Evolutionary conservation across 1,140 invertebrate genomes (phyloP), one percentile per base, ranked within the genome.

Genomic region (Drosophila sturtevanti): DNA sequence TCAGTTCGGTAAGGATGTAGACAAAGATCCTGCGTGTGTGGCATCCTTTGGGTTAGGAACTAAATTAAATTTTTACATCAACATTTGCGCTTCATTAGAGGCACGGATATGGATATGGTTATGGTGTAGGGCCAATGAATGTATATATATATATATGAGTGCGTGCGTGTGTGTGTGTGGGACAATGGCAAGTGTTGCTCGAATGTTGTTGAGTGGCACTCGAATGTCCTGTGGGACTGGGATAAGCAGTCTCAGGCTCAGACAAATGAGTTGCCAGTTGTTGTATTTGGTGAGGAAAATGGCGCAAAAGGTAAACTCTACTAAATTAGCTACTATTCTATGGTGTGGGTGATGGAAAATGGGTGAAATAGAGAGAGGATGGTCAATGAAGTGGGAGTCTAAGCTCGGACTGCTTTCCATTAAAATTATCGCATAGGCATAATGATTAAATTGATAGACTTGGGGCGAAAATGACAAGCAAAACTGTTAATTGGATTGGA

Each of bases 11-110:
- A 58, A 48, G 72, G 72, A 58, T 59, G 14, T 21, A 38, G 14
- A 48, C 41, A 59, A 21, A 59, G 21, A 62, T 44, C 14, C 41
- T 75, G 71, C 74, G 77, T 85, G 80, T 85, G 81, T 67, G 69
- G 71, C 44, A 41, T 64, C 60, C 67, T 62, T 72, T 74, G 78
- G 73, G 68, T 81, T 76, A 41, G 78, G 79, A 86, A 87, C 82
- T 87, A 86, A 86, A 86, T 86, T 86, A 86, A 86, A 86, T 86
- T 86, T 86, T 87, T 86, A 86, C 84, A 87, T 81, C 82, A 86
- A 82, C 82, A 86, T 86, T 86, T 86, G 84, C 75, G 82, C 82
- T 86, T 86, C 82, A 86, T 87, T 87, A 86, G 82, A 77, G 71
- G 59, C 58, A 70, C 77, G 65, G 62, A 48, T 60, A 60, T 59